phyloP scores from a whole-genome alignment of 2,113 vertebrate species.

The Erinaceus europaeus region DNA sequence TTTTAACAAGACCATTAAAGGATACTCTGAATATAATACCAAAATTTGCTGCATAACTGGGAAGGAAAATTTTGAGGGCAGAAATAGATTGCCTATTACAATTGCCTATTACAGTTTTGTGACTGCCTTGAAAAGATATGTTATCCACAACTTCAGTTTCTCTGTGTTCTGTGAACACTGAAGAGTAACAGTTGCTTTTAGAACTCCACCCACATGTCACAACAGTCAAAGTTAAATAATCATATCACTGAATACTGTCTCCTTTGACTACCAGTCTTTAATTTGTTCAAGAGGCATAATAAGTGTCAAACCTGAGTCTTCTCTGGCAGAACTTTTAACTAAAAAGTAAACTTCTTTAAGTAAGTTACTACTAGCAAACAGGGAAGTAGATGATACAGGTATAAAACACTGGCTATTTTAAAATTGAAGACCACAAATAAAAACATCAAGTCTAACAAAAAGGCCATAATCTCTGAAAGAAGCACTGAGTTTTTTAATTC shows the following conservation, averaged over 20 bases:
- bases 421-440: neutral
- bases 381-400: neutral
- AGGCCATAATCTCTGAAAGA: neutral
- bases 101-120: conserved; percentile 29
- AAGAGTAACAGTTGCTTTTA: neutral
- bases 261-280: neutral
- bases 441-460: neutral
- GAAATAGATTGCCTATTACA: conserved; percentile 46
- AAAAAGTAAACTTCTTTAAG: neutral
- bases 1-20: conserved; percentile 53
- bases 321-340: neutral
- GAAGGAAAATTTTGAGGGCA: conserved; percentile 39
- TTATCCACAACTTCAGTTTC: conserved; percentile 15
- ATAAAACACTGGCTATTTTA: neutral
- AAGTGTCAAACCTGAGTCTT: neutral
- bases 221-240: neutral
- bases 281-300: neutral
- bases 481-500: neutral
- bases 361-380: neutral
- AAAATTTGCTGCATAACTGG: conserved; percentile 3
- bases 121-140: conserved; percentile 67
- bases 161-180: neutral
- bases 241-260: neutral
- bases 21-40: conserved; percentile 21
- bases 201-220: neutral